Percentiles rank a stretch among this genome's conserved stretches.
phyloP scores from a whole-genome alignment of 2,113 vertebrate genomes.

The Willisornis vidua region DNA sequence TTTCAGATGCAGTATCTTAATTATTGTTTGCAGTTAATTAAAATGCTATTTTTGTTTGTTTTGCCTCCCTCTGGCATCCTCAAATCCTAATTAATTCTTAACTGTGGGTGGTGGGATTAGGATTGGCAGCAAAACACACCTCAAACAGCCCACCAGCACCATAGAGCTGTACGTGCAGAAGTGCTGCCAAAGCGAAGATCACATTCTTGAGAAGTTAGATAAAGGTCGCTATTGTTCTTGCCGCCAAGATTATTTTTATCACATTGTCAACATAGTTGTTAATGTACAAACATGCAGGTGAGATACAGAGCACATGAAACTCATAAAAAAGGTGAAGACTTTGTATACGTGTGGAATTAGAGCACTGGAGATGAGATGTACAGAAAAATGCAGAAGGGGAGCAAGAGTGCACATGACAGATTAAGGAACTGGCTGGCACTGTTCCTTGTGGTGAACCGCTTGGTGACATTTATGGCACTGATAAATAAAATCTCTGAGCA shows the following conservation, averaged over 20 bases:
- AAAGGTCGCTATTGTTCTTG: constrained; percentile 29
- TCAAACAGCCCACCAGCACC: constrained; percentile 37
- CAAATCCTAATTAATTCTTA: constrained; percentile 51
- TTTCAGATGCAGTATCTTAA: constrained; percentile 43
- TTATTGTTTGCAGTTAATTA: constrained; percentile 64
- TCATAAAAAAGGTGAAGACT: neutral
- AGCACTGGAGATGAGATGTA: neutral
- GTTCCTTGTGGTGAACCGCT: neutral
- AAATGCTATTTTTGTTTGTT: constrained; percentile 60
- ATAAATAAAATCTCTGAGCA: constrained; percentile 22
- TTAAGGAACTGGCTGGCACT: neutral
- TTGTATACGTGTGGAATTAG: neutral
- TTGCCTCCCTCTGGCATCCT: constrained; percentile 48
- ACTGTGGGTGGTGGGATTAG: constrained; percentile 58
- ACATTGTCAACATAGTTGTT: constrained; percentile 38
- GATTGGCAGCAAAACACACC: constrained; percentile 26
- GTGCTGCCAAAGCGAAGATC: neutral
- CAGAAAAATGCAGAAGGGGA: neutral
- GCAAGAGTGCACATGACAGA: neutral
- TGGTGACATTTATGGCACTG: constrained; percentile 31
- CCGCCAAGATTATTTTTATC: constrained; percentile 58
- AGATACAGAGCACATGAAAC: neutral
- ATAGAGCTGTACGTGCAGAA: neutral
- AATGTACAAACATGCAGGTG: constrained; percentile 43
- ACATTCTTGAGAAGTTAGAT: constrained; percentile 35